phyloP scores from a whole-genome alignment of 2,888 invertebrate species.

The Aproaerema taeniolella region DNA sequence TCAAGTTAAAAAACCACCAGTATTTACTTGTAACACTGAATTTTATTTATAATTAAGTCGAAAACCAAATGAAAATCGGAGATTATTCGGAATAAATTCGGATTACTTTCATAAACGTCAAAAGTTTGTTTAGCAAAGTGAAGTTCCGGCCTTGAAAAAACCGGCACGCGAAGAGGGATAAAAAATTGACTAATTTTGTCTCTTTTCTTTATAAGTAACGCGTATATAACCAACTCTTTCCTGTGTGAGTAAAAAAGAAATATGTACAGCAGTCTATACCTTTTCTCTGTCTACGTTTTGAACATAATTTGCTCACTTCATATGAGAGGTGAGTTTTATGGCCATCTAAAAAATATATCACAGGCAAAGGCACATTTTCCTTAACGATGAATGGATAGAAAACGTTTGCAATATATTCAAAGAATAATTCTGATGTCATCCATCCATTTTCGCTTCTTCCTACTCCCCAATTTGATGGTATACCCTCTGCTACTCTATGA shows the following conservation, averaged over 20 bases:
- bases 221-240: neutral
- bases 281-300: no score
- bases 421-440: slow-evolving; percentile 47
- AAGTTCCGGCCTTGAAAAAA: slow-evolving; percentile 9
- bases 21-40: neutral
- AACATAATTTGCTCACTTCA: slow-evolving; percentile 21
- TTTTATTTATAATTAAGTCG: neutral
- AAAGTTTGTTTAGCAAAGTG: slow-evolving; percentile 8
- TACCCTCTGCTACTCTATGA: slow-evolving; percentile 29
- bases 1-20: neutral
- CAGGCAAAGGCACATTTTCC: slow-evolving; percentile 29
- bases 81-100: neutral
- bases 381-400: slow-evolving; percentile 30
- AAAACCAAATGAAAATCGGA: neutral
- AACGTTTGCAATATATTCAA: slow-evolving; percentile 39
- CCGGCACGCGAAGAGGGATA: neutral
- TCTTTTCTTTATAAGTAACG: neutral
- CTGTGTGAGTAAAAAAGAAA: neutral
- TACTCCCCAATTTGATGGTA: slow-evolving; percentile 42
- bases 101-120: neutral
- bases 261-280: no score
- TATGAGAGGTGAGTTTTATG: slow-evolving; percentile 16
- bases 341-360: no score
- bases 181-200: neutral
- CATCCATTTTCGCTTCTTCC: slow-evolving; percentile 43